These are phyloP conservation scores for Anser brachyrhynchus DNA, from an alignment of 2,113 vertebrate genomes.

Conservation along the genomic window DNA sequence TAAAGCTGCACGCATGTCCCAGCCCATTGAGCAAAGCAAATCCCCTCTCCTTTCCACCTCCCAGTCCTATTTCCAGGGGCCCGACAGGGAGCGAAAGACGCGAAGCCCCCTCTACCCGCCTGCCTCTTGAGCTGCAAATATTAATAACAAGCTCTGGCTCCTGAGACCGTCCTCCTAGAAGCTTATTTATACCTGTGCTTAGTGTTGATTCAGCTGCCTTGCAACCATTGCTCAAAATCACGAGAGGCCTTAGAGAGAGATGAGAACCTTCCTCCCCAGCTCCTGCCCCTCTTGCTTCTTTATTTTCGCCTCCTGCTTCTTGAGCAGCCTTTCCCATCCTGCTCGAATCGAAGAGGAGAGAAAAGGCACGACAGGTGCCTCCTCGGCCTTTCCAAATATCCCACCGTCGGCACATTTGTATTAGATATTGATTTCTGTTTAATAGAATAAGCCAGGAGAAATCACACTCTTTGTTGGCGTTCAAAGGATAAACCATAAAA, in stretches of 20 bases:
- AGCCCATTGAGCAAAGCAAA: not conserved
- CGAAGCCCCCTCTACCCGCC: not conserved
- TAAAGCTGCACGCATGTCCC: not conserved
- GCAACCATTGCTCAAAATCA: not conserved
- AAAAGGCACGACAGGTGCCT: constrained; percentile 33
- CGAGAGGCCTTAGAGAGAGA: constrained; percentile 4
- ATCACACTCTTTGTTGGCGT: constrained; percentile 79
- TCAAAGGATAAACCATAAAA: constrained; percentile 83
- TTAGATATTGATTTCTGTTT: constrained; percentile 83
- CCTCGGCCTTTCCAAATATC: constrained; percentile 63
- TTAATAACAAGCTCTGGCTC: not conserved
- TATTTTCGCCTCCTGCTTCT: not conserved
- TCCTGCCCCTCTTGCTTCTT: not conserved
- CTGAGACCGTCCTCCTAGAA: not conserved
- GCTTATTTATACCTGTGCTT: constrained; percentile 50
- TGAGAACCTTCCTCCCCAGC: not conserved
- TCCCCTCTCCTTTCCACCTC: not conserved
- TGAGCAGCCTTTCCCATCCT: not conserved
- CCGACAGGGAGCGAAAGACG: not conserved
- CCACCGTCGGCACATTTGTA: constrained; percentile 76
- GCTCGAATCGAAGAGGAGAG: not conserved
- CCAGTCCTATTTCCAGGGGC: not conserved
- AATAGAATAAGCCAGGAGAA: constrained; percentile 81
- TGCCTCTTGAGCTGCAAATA: not conserved
- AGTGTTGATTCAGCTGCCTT: constrained; percentile 52